Percentiles rank a stretch among this genome's conserved stretches.
These are phyloP conservation scores for Lerema accius DNA, from an alignment of 1,140 invertebrate genomes.

Conservation along the genomic window DNA sequence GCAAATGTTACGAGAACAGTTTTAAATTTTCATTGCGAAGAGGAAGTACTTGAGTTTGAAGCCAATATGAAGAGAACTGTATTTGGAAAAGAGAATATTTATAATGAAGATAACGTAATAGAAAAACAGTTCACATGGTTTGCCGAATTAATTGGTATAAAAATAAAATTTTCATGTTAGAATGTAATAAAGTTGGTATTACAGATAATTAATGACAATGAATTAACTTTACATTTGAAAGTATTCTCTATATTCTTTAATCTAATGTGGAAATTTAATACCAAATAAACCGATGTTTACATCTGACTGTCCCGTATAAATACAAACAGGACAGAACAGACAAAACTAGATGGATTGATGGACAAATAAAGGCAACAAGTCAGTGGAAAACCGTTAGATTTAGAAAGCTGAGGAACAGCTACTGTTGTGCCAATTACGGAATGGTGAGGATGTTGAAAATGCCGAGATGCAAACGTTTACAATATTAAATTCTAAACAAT, in stretches of 20 bases:
- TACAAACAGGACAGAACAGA: not conserved
- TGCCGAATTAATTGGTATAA: too few relatives aligned
- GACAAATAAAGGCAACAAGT: not conserved
- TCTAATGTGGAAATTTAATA: too few relatives aligned
- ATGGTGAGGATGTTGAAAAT: not conserved
- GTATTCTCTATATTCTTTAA: too few relatives aligned
- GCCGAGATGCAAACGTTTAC: not conserved
- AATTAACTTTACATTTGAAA: too few relatives aligned
- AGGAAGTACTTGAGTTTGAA: too few relatives aligned
- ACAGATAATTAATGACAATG: too few relatives aligned
- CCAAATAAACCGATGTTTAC: not conserved
- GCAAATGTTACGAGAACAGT: not conserved
- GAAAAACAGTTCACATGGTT: too few relatives aligned
- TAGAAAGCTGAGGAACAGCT: not conserved
- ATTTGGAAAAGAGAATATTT: too few relatives aligned
- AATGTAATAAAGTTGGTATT: too few relatives aligned
- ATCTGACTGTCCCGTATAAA: not conserved
- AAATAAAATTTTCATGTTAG: too few relatives aligned
- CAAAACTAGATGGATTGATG: not conserved
- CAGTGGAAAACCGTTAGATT: constrained; percentile 2
- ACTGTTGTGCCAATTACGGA: not conserved
- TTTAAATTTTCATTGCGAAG: not conserved
- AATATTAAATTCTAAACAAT: not conserved
- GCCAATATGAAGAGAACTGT: not conserved
- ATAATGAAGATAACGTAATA: too few relatives aligned